Evolutionary conservation across 92 coral and sea anemone species (phyloP), one percentile per base, ranked within the genome.

Genomic region (Isaurus tuberculatus): DNA sequence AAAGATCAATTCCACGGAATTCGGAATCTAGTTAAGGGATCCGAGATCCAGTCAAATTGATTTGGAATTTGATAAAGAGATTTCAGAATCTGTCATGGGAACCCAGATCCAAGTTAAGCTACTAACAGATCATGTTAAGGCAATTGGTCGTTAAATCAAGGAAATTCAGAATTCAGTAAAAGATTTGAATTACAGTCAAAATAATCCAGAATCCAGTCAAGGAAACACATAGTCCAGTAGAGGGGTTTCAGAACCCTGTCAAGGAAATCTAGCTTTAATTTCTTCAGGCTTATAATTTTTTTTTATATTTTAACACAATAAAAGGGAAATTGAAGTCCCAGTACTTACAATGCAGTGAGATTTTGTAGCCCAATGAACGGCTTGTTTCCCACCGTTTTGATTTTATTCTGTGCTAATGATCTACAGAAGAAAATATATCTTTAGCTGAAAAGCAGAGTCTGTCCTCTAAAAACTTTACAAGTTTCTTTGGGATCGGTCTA

Each of bases 311-410:
- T 3, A 36, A n/a, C 48, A 68, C 28, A 5, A 17, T 4, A 4
- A 22, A 5, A 63, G 69, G 8, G 25, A 8, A 9, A 27, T 46
- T 44, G 0, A 5, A 46, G 2, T 13, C 2, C 1, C 7, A 7
- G 1, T 13, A 75, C 81, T 53, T 75, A 75, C 81, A 75, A 40
- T 75, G 30, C 66, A 8, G 22, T 61, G n/a, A 75, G 69, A 55
- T 13, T 31, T 31, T 32, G 67, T 29, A 75, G 13, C 9, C 66
- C 49, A n/a, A 65, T 33, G 81, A 75, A 75, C 1, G 81, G 49
- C 32, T 40, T 40, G 9, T 16, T 37, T 17, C 36, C 51, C 37
- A 75, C 48, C 10, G 15, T 55, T 75, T 31, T 40, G 32, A 75
- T 28, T 8, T 31, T 29, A 36, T 75, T 75, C 67, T 43, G 13